phyloP scores from a whole-genome alignment of 2,113 vertebrate species.

The Pipra filicauda region DNA sequence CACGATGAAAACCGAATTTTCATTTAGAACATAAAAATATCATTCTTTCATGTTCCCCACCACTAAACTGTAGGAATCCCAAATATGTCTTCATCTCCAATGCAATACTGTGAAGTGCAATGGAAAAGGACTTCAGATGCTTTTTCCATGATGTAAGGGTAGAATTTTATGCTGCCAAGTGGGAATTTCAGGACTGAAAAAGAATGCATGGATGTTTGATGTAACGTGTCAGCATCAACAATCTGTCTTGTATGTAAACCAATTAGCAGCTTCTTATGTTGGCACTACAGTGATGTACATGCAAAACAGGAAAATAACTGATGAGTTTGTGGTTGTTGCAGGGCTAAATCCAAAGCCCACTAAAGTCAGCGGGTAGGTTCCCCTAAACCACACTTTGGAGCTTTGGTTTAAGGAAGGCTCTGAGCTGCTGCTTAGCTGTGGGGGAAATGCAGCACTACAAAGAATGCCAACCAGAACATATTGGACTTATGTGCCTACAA shows the following conservation, averaged over 20 bases:
- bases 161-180: slow-evolving; percentile 22
- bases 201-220: slow-evolving; percentile 29
- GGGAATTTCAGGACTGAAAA: slow-evolving; percentile 24
- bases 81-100: neutral
- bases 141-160: slow-evolving; percentile 26
- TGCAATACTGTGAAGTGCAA: neutral
- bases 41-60: neutral
- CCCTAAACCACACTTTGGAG: neutral
- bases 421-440: neutral
- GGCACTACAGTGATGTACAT: neutral
- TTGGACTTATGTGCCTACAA: neutral
- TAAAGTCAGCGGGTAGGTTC: neutral
- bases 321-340: neutral
- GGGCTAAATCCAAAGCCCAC: neutral
- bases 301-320: neutral
- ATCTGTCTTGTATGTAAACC: neutral
- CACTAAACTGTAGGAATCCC: slow-evolving; percentile 32
- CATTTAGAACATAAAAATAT: neutral
- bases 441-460: neutral
- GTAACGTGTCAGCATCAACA: slow-evolving; percentile 6
- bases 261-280: neutral
- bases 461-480: neutral
- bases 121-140: slow-evolving; percentile 4
- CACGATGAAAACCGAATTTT: neutral
- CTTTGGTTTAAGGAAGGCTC: neutral